Evolutionary conservation across 2,888 invertebrate species (phyloP).

Genomic region (Thymelicus lineola): DNA sequence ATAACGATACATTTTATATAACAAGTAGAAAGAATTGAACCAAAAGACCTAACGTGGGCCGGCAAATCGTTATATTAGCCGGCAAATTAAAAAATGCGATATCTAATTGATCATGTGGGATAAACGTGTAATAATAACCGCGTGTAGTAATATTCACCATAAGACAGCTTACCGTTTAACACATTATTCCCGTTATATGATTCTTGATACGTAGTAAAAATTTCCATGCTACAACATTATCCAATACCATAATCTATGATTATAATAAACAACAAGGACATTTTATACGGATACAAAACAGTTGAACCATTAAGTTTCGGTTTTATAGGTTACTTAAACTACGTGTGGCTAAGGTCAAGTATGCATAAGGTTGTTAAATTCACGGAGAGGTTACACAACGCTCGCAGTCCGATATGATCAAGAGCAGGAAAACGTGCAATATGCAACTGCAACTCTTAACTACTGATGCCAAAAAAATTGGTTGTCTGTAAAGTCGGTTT

Average conservation of each 20-base stretch:
- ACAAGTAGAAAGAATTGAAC: constrained; percentile 37
- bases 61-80: constrained; percentile 3
- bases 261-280: constrained; percentile 9
- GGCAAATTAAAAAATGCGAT: constrained; percentile 10
- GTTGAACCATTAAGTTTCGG: constrained; percentile 9
- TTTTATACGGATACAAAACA: constrained; percentile 10
- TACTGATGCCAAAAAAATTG: background rate
- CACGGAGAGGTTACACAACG: background rate
- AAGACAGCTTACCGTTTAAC: background rate
- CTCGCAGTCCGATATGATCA: background rate
- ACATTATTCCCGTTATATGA: background rate
- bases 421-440: constrained; percentile 1
- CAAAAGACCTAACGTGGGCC: constrained; percentile 16
- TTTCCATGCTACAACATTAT: background rate
- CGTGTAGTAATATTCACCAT: background rate
- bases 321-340: constrained; percentile 1
- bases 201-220: constrained; percentile 1
- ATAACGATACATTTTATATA: constrained; percentile 38
- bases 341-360: background rate
- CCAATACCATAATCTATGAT: background rate
- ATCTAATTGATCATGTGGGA: constrained; percentile 11
- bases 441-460: background rate
- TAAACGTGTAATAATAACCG: background rate
- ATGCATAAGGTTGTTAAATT: background rate
- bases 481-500: no score